A percentile compares a stretch with the other conserved stretches of the same genome.
Evolutionary conservation across 2,797 vertebrate species (phyloP).

Genomic region (Apodemus agrarius): DNA sequence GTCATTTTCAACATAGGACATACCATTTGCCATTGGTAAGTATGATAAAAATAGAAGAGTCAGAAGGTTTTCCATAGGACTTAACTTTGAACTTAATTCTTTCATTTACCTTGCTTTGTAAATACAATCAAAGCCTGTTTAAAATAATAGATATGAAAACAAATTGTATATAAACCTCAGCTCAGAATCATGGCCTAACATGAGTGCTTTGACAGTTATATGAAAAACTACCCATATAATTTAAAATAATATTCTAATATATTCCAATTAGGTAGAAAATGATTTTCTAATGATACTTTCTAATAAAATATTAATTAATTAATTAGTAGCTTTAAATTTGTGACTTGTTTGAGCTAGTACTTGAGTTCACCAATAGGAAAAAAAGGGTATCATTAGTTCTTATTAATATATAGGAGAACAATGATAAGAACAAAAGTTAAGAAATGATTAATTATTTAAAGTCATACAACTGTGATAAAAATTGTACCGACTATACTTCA

Average conservation of each 20-base stretch:
- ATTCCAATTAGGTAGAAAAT: not conserved
- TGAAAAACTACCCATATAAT: not conserved
- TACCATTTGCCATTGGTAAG: not conserved
- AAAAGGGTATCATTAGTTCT: slow-evolving; percentile 34
- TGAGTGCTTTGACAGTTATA: not conserved
- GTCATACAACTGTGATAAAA: slow-evolving; percentile 27
- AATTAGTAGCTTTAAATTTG: not conserved
- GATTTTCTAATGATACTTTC: not conserved
- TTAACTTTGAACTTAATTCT: not conserved
- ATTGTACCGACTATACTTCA: not conserved
- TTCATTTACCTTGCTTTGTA: slow-evolving; percentile 47
- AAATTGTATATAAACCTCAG: slow-evolving; percentile 6
- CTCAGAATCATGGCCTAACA: not conserved
- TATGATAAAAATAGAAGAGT: not conserved
- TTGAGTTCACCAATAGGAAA: not conserved
- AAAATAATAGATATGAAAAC: slow-evolving; percentile 41
- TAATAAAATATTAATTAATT: slow-evolving; percentile 15
- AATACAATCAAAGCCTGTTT: slow-evolving; percentile 3
- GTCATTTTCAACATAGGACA: not conserved
- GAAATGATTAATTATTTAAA: slow-evolving; percentile 41
- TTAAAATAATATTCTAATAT: slow-evolving; percentile 4
- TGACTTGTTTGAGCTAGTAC: not conserved
- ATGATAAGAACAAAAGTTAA: slow-evolving; percentile 8
- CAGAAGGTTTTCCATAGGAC: not conserved
- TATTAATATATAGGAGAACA: not conserved